Evolutionary conservation across 2,113 vertebrate species (phyloP).

Genomic region (Xiphorhynchus elegans): DNA sequence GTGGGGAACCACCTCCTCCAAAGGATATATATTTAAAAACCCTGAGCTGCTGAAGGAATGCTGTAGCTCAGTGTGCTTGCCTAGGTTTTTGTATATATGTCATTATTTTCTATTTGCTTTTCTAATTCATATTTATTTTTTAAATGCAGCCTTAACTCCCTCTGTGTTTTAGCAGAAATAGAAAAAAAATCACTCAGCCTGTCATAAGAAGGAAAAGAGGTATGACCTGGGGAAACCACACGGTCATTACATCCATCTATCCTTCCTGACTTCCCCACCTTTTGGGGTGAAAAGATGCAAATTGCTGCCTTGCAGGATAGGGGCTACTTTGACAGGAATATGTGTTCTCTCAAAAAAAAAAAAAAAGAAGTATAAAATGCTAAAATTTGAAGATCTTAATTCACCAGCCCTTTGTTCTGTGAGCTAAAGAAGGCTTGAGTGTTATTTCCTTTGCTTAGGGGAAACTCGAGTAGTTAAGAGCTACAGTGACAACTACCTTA

Average conservation of each 20-base stretch:
- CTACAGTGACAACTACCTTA: not conserved
- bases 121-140: not conserved
- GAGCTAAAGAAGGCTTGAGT: not conserved
- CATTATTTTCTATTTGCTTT: not conserved
- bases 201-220: not conserved
- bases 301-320: not conserved
- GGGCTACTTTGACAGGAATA: not conserved
- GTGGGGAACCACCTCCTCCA: not conserved
- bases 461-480: not conserved
- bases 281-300: not conserved
- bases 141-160: not conserved
- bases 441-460: not conserved
- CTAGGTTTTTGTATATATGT: not conserved
- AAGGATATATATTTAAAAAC: conserved; percentile 5
- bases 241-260: not conserved
- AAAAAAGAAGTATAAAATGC: not conserved
- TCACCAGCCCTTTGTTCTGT: not conserved
- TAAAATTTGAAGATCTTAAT: not conserved
- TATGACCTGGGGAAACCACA: not conserved
- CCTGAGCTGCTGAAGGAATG: not conserved
- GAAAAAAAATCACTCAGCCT: not conserved
- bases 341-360: not conserved
- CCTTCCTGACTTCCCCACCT: not conserved
- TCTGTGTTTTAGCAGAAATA: not conserved
- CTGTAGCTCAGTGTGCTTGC: not conserved